Evolutionary conservation across 2,113 vertebrate genomes (phyloP).

Genomic region (Xenopus laevis): DNA sequence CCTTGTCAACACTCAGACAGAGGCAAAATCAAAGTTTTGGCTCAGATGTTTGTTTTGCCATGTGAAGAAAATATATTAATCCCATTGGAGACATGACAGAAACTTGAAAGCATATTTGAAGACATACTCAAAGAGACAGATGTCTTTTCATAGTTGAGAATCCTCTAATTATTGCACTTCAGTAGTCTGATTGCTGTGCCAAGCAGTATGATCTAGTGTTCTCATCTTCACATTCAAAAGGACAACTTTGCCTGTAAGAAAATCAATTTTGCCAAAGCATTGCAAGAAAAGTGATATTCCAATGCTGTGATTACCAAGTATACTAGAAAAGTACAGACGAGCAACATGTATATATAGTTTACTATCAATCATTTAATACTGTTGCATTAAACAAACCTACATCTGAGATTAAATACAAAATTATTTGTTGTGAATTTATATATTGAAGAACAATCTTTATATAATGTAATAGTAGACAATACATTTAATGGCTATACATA

Average conservation of each 20-base stretch:
- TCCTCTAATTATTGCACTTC: slow-evolving; percentile 43
- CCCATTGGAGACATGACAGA: slow-evolving; percentile 47
- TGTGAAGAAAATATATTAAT: slow-evolving; percentile 47
- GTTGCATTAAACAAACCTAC: no score
- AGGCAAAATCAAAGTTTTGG: slow-evolving; percentile 27
- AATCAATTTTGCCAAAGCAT: background rate
- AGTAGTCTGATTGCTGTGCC: slow-evolving; percentile 17
- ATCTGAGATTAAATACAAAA: no score
- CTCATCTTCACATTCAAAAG: background rate
- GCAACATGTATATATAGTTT: no score
- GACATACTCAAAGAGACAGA: slow-evolving; percentile 34
- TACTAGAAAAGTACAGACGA: no score
- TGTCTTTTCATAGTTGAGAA: slow-evolving; percentile 45
- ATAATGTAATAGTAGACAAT: no score
- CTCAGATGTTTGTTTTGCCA: slow-evolving; percentile 40
- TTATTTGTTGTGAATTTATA: no score
- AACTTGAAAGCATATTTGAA: slow-evolving; percentile 51
- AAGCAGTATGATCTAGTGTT: background rate
- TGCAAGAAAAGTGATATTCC: background rate
- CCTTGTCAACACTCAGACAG: slow-evolving; percentile 10
- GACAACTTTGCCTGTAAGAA: background rate
- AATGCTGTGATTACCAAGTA: no score
- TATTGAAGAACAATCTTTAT: no score
- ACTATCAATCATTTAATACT: no score
- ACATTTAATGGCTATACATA: no score